These are phyloP conservation scores for Anoplophora glabripennis DNA, from an alignment of 1,140 invertebrate genomes.

Conservation along the genomic window DNA sequence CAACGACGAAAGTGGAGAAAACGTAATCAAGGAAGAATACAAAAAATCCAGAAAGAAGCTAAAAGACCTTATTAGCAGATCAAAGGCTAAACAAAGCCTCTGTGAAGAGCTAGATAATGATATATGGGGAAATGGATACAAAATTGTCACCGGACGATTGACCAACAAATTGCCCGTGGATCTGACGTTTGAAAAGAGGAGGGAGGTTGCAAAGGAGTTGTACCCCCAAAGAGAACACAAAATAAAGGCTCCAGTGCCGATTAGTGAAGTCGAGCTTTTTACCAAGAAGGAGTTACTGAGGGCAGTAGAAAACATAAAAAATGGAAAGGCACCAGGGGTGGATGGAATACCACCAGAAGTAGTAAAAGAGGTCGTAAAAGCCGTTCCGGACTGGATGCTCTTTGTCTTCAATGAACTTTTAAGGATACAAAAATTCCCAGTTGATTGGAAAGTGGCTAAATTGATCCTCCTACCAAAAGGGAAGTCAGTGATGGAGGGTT, in stretches of 20 bases:
- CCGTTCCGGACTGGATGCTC: background rate
- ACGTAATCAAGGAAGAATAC: too few relatives aligned
- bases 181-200: background rate
- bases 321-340: background rate
- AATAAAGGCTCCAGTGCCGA: too few relatives aligned
- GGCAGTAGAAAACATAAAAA: background rate
- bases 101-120: slow-evolving; percentile 26
- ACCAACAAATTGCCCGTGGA: background rate
- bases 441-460: too few relatives aligned
- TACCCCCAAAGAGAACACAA: too few relatives aligned
- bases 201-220: background rate
- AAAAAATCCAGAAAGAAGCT: too few relatives aligned
- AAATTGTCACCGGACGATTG: slow-evolving; percentile 13
- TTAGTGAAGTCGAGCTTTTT: too few relatives aligned
- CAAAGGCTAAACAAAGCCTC: too few relatives aligned
- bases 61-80: too few relatives aligned
- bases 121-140: slow-evolving; percentile 23
- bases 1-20: too few relatives aligned
- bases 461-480: background rate
- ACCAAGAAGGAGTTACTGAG: too few relatives aligned
- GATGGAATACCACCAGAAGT: background rate
- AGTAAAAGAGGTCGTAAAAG: background rate
- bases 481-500: background rate
- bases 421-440: background rate
- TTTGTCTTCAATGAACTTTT: background rate